Percentiles rank a stretch among this genome's conserved stretches.
Evolutionary conservation across 2,797 vertebrate genomes (phyloP).

Genomic region (Meda fulgida): DNA sequence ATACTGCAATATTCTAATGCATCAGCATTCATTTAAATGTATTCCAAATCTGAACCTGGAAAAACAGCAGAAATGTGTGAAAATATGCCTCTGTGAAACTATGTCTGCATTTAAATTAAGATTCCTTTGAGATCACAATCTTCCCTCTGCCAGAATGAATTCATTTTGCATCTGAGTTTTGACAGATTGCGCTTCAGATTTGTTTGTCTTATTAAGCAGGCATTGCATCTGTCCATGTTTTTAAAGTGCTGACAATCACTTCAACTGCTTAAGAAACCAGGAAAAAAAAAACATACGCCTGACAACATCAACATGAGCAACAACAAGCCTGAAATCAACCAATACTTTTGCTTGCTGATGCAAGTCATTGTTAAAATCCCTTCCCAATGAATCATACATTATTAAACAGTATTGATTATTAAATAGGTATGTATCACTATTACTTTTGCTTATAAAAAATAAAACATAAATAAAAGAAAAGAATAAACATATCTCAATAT

Average conservation of each 20-base stretch:
- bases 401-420: slow-evolving; percentile 3
- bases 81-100: slow-evolving; percentile 34
- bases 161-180: slow-evolving; percentile 61
- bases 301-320: background rate
- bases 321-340: slow-evolving; percentile 7
- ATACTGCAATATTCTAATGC: slow-evolving; percentile 58
- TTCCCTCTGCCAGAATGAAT: slow-evolving; percentile 57
- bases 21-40: slow-evolving; percentile 59
- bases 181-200: slow-evolving; percentile 55
- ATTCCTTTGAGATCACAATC: slow-evolving; percentile 64
- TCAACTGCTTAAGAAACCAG: background rate
- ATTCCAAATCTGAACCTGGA: slow-evolving; percentile 67
- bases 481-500: background rate
- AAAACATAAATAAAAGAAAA: no score
- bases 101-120: slow-evolving; percentile 71
- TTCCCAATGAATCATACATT: background rate
- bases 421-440: background rate
- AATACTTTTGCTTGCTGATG: background rate
- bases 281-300: background rate
- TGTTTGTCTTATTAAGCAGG: slow-evolving; percentile 32
- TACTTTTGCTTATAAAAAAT: background rate
- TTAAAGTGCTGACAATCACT: slow-evolving; percentile 13
- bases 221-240: slow-evolving; percentile 31
- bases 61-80: slow-evolving; percentile 70
- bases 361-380: background rate